A percentile compares a stretch with the other conserved stretches of the same genome.
Conservation (phyloP, 2,113 vertebrate species). For the Epinephelus moara region DNA sequence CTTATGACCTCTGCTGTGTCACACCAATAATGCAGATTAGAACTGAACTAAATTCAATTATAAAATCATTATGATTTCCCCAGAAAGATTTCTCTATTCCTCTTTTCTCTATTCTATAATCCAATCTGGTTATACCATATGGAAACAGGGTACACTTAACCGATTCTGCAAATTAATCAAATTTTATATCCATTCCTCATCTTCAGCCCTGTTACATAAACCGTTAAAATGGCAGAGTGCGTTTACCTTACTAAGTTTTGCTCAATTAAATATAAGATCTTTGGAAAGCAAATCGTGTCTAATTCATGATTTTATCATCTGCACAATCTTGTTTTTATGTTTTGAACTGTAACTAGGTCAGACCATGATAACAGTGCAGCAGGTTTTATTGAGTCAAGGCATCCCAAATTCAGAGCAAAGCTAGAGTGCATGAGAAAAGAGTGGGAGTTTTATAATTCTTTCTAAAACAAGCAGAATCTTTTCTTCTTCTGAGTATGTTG, state of each 20-base stretch:
- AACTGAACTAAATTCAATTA: constrained; percentile 19
- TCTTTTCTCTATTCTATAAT: not conserved
- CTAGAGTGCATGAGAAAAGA: too few relatives aligned
- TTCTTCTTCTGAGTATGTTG: too few relatives aligned
- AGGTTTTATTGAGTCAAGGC: too few relatives aligned
- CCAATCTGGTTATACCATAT: not conserved
- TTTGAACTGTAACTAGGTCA: too few relatives aligned
- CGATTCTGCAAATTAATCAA: not conserved
- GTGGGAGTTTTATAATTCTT: too few relatives aligned
- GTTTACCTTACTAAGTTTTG: not conserved
- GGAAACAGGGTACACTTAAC: not conserved
- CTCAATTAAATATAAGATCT: not conserved
- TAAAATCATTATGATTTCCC: not conserved
- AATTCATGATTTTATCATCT: too few relatives aligned
- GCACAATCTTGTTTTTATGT: too few relatives aligned
- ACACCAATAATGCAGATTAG: constrained; percentile 8
- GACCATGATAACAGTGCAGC: too few relatives aligned
- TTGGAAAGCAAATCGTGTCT: not conserved
- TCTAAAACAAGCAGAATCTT: too few relatives aligned
- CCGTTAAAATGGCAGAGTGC: not conserved
- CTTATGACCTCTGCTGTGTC: not conserved
- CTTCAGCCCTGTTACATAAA: not conserved
- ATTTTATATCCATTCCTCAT: not conserved
- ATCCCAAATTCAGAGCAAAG: too few relatives aligned
- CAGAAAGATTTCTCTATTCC: not conserved